phyloP scores from a whole-genome alignment of 2,113 vertebrate genomes.

The Hippocampus comes region DNA sequence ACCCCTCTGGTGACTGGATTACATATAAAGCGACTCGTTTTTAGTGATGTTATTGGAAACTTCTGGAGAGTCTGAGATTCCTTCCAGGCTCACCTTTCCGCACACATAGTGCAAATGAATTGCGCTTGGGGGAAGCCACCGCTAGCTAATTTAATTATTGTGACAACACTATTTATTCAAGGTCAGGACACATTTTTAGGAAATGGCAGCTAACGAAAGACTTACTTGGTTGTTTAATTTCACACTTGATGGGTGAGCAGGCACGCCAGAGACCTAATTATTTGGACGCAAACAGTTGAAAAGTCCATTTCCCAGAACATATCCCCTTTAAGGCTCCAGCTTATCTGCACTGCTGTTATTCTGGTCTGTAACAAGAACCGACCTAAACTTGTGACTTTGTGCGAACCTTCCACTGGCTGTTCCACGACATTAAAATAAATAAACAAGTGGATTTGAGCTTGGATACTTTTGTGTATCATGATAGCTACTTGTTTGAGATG shows the following conservation, averaged over 20 bases:
- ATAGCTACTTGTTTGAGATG: constrained; percentile 1
- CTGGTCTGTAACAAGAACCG: neutral
- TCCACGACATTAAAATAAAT: neutral
- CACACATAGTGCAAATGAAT: neutral
- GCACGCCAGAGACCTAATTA: neutral
- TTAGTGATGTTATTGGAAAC: neutral
- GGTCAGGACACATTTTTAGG: neutral
- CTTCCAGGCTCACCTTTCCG: neutral
- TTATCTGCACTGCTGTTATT: neutral
- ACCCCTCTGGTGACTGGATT: neutral
- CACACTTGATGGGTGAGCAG: neutral
- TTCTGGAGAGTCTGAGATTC: neutral
- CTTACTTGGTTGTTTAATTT: constrained; percentile 3
- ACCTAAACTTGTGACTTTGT: neutral
- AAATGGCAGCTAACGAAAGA: neutral
- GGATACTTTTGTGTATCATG: neutral
- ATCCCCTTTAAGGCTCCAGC: neutral
- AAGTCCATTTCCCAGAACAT: constrained; percentile 3
- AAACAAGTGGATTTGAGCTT: neutral
- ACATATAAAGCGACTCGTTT: neutral
- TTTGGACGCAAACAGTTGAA: neutral
- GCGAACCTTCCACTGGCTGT: neutral
- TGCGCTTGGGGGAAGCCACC: neutral
- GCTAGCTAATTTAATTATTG: neutral
- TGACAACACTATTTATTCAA: neutral